A percentile compares a stretch with the other conserved stretches of the same genome.
These are phyloP conservation scores for Chiloscyllium punctatum DNA, from an alignment of 2,797 vertebrate species.

Conservation along the genomic window DNA sequence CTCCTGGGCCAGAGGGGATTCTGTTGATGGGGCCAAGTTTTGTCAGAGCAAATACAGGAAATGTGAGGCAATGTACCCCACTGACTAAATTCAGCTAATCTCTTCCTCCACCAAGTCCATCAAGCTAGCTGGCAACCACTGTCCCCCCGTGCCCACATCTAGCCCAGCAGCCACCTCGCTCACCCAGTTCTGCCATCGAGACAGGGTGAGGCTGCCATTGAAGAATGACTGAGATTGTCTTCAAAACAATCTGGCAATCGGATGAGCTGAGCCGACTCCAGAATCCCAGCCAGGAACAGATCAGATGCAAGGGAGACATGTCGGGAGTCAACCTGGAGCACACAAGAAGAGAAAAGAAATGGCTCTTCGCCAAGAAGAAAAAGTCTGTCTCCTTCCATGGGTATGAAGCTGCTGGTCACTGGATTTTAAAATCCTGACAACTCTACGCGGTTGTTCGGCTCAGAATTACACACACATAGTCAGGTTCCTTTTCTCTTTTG, in stretches of 20 bases:
- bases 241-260: conserved; percentile 28
- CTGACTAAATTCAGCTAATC: not conserved
- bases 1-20: not conserved
- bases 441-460: not conserved
- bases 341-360: not conserved
- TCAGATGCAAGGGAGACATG: not conserved
- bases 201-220: not conserved
- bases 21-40: not conserved
- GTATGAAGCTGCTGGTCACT: not conserved
- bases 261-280: not conserved
- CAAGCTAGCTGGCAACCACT: too few relatives aligned
- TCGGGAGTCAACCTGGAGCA: not conserved
- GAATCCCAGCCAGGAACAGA: not conserved
- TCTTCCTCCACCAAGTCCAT: not conserved
- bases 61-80: not conserved
- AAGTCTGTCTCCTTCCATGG: conserved; percentile 24
- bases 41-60: not conserved
- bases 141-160: not conserved
- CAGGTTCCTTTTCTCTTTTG: not conserved
- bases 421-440: not conserved
- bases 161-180: not conserved
- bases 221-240: conserved; percentile 5
- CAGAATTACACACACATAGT: not conserved
- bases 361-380: conserved; percentile 6
- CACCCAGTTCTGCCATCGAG: not conserved